Base-by-base conservation (phyloP, 2,797 vertebrate genomes). In the Hippoglossus hippoglossus region DNA sequence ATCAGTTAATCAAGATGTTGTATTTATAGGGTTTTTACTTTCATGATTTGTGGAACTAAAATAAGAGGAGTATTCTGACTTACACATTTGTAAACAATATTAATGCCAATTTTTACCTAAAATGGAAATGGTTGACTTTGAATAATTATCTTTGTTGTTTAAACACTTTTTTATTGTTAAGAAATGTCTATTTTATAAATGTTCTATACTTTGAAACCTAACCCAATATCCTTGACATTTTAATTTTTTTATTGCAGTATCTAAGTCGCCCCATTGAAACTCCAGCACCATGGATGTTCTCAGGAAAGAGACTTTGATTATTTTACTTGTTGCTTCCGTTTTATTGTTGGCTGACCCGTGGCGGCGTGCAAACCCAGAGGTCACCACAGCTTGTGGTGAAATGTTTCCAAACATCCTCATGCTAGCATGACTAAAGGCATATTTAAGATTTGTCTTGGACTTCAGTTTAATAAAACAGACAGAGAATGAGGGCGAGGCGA, bases 271-370 rank as follows among this genome's bases (percentile, higher is more conserved):
- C 62, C 70, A 79, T 50, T 77, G 74, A 82, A 90, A 68, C 73
- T 36, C 50, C 82, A 62, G 68, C 56, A 71, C 84, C 49, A 60
- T 86, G 82, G 82, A 84, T 86, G 84, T 87, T 84, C 86, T 90
- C 91, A 93, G 92, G 92, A 92, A 94, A 93, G 79, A 82, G 85
- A 91, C 88, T 91, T 92, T 92, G 90, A 93, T 93, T 93, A 93
- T 93, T 92, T 92, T 89, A 89, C 86, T 93, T 87, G 91, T 84
- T 88, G 85, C 90, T 93, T 93, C 91, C 91, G 86, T 83, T 92
- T 88, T 87, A 92, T 92, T 93, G 87, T 92, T 91, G 89, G 79
- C 88, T 82, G 90, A 93, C 90, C 89, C 68, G 80, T 85, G 86
- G 89, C 82, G 83, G 67, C 31, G 75, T 4, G 64, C 78, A 78